Evolutionary conservation across 2,113 vertebrate genomes (phyloP), one percentile per base, ranked within the genome.

Genomic region (Cebidichthys violaceus): DNA sequence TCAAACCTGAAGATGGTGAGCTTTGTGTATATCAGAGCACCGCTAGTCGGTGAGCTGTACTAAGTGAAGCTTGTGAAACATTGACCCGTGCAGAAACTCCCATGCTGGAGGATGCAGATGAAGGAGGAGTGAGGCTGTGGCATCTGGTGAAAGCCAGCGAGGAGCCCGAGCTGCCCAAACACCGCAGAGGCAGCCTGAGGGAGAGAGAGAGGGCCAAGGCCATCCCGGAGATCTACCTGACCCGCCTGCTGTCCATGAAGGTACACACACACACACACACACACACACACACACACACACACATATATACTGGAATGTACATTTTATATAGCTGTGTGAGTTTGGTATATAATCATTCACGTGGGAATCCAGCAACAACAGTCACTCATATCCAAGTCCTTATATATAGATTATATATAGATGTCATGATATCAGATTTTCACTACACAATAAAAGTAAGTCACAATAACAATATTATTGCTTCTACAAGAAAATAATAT

Each of bases 181-280:
- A 98, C 84, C 95, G 98, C 10, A 91, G 98, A 81, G 98, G 98
- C 76, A 99, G 98, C 85, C 89, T 99, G 55, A 96, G 97, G 76
- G 98, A 99, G 81, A 90, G 98, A 0, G 98, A 99, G 88, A 90
- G 98, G 68, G 97, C 98, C 89, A 99, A 99, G 91, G 98, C 97
- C 79, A 99, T 99, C 77, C 97, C 98, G 0, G 98, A 99, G 93
- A 99, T 99, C 92, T 99, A 99, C 91, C 96, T 99, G 90, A 99
- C 98, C 22, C 97, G 98, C n/a, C 96, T 99, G 33, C 95, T 99
- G 27, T 99, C 98, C 68, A 99, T 99, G 98, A 99, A 99, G 97
- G 98, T 98, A 90, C 15, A 54, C 20, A 60, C 37, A 41, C 73
- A 69, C 50, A 50, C 76, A 80, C n/a, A 29, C 70, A 65, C 54